Evolutionary conservation across 1,140 invertebrate species (phyloP).

Genomic region (Ctenoplectra terminalis): DNA sequence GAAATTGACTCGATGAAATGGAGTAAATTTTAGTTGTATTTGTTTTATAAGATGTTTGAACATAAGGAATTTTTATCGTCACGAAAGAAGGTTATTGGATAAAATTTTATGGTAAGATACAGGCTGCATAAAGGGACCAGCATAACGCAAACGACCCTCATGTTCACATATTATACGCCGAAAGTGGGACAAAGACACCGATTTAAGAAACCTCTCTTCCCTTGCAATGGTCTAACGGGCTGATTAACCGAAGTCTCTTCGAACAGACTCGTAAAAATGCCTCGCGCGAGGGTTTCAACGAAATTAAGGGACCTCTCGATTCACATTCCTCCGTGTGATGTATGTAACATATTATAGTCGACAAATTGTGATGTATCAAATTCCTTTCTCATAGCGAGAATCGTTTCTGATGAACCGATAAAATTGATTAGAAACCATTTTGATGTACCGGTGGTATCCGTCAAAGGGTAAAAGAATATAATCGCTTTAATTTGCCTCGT

Average conservation of each 20-base stretch:
- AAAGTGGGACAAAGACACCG: conserved; percentile 59
- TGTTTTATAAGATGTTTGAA: background rate
- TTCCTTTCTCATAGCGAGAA: background rate
- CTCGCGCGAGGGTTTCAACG: background rate
- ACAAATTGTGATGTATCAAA: conserved; percentile 18
- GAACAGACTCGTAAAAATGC: conserved; percentile 54
- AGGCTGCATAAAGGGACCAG: background rate
- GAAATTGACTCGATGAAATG: background rate
- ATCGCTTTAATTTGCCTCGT: conserved; percentile 11
- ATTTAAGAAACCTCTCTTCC: conserved; percentile 52
- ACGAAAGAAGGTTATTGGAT: no score
- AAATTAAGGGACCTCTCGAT: conserved; percentile 37
- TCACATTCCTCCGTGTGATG: conserved; percentile 31
- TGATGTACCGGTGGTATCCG: background rate
- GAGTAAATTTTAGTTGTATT: background rate
- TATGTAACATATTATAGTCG: conserved; percentile 31
- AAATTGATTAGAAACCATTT: conserved; percentile 10
- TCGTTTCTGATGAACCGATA: background rate
- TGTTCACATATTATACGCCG: conserved; percentile 45
- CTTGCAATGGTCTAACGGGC: background rate
- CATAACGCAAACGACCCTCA: conserved; percentile 35
- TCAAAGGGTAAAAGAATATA: background rate
- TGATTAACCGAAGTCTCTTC: conserved; percentile 5
- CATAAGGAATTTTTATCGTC: background rate
- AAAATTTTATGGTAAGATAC: conserved; percentile 13